These are phyloP conservation scores for Anthoscopus minutus DNA, from an alignment of 2,113 vertebrate genomes.

Conservation along the genomic window DNA sequence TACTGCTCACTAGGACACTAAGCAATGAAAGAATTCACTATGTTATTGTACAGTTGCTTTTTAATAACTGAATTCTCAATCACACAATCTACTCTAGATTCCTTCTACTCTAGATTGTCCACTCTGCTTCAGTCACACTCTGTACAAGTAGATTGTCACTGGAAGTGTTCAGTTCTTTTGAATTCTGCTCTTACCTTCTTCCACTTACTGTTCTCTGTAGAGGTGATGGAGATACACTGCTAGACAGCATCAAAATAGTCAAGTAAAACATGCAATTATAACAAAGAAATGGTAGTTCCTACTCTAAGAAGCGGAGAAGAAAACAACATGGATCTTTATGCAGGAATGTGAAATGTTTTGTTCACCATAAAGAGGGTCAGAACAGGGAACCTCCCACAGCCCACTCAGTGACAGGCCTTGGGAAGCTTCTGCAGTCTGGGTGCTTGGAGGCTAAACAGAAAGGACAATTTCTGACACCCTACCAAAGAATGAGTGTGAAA, in stretches of 20 bases:
- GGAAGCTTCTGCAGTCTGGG: neutral
- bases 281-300: neutral
- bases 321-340: neutral
- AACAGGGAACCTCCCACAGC: fast-evolving
- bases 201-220: neutral
- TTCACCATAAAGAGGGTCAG: neutral
- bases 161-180: neutral
- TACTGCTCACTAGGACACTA: neutral
- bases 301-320: neutral
- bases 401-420: neutral
- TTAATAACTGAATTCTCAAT: neutral
- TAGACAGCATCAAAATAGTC: neutral
- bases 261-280: neutral
- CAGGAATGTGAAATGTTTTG: neutral
- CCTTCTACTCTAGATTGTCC: neutral
- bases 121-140: neutral
- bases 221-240: neutral
- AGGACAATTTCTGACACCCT: neutral
- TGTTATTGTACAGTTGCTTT: neutral
- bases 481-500: neutral
- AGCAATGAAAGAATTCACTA: neutral
- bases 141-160: neutral
- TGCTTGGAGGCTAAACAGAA: neutral
- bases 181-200: neutral
- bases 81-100: too few relatives aligned